Percentiles rank a stretch among this genome's conserved stretches.
Conservation (phyloP, 2,888 invertebrate species). For the Nipponacmea schrenckii region DNA sequence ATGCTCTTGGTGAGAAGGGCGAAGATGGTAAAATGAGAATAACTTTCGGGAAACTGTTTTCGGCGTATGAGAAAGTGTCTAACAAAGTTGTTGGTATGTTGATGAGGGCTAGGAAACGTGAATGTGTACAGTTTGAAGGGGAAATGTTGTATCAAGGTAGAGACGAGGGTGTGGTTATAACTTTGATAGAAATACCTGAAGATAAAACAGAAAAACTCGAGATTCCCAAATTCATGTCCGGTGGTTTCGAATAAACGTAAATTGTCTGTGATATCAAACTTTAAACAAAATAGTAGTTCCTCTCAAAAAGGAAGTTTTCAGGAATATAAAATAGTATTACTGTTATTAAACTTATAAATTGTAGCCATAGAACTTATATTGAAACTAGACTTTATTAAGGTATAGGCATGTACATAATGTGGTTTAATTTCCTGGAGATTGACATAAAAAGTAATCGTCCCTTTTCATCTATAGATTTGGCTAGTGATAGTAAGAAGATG, state of each 20-base stretch:
- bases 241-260: neutral
- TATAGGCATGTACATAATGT: no score
- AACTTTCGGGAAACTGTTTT: constrained; percentile 80
- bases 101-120: constrained; percentile 90
- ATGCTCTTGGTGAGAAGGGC: constrained; percentile 78
- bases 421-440: no score
- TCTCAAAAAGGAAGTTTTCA: no score
- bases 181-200: constrained; percentile 75
- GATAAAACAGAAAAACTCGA: neutral
- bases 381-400: no score
- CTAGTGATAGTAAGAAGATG: no score
- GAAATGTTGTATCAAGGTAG: constrained; percentile 95
- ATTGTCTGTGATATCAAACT: no score
- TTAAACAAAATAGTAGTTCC: no score
- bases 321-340: no score
- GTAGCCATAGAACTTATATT: no score
- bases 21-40: constrained; percentile 79
- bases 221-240: neutral
- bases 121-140: constrained; percentile 90
- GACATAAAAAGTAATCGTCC: no score
- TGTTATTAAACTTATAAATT: no score
- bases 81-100: constrained; percentile 95
- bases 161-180: constrained; percentile 91
- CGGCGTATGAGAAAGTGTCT: constrained; percentile 91
- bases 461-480: no score